Base-by-base conservation (phyloP, 2,797 vertebrate genomes). In the Pangasius djambal region DNA sequence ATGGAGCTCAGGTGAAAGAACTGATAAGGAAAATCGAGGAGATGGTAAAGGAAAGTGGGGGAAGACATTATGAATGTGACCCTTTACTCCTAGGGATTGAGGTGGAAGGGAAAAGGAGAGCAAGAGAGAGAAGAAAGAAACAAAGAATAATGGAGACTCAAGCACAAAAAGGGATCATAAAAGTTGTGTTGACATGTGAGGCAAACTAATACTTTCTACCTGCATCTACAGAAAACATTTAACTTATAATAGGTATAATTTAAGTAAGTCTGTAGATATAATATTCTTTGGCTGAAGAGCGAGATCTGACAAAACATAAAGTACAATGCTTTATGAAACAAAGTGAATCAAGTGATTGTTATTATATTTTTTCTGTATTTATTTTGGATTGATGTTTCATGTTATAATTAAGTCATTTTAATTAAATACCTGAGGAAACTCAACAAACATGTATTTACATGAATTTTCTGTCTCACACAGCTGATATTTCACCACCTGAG, bases 111-210 rank as follows among this genome's bases (percentile, higher is more conserved):
- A 94, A 89, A 93, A 93, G 95, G 86, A 94, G 95, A 86, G 94
- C 94, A 34, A 94, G 94, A 85, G 96, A 96, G 90, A 93, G 94
- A 91, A 95, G 95, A 92, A 96, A 95, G 94, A 96, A 94, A 40
- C 95, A 96, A 93, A 94, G 96, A 87, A 93, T 95, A 91, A 95
- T 96, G 94, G 96, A 96, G 92, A 92, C 88, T 0, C 95, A 95
- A 92, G 89, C 93, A 44, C 96, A 96, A 90, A 94, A 93, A 92
- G 93, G 92, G 25, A 93, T 90, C 90, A 95, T 96, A 84, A 95
- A 92, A 92, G 91, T 93, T 3, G 90, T 94, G 78, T 90, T 96
- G 6, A 94, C 74, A 61, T 94, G 96, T 96, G 86, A 95, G 95
- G 93, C 13, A 40, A 86, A 67, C 63, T 67, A 10, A 67, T 67